Conservation (phyloP, 2,797 vertebrate species). For the Coregonus ussuriensis region DNA sequence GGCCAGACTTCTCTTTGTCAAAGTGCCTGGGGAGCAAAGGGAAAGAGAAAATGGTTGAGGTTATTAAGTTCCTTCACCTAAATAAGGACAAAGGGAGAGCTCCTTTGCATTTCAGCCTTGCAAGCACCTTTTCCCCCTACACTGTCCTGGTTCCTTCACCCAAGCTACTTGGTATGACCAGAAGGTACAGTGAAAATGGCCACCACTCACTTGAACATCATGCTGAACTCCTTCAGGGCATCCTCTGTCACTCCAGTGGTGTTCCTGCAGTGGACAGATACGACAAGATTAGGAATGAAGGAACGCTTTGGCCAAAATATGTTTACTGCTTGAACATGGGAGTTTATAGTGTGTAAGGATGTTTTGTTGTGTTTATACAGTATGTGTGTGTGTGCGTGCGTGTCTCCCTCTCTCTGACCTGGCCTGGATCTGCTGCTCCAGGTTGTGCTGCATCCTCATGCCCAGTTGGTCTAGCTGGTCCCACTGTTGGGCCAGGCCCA, state of each 20-base stretch:
- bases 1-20: constrained; percentile 97
- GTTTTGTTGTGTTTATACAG: background rate
- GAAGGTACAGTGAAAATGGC: too few species aligned
- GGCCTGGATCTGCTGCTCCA: constrained; percentile 98
- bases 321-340: background rate
- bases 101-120: too few species aligned
- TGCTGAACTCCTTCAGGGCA: constrained; percentile 99
- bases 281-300: too few species aligned
- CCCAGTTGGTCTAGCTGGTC: constrained; percentile 98
- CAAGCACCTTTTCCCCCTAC: accelerated
- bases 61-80: constrained; percentile 66
- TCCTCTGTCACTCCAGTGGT: constrained; percentile 98
- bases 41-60: background rate
- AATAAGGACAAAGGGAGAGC: constrained; percentile 67
- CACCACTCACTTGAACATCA: constrained; percentile 85
- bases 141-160: too few species aligned
- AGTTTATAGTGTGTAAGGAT: background rate
- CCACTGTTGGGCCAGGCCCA: constrained; percentile 98
- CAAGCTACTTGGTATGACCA: too few species aligned
- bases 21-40: constrained; percentile 82
- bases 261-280: constrained; percentile 77
- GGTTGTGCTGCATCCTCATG: constrained; percentile 99
- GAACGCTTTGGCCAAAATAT: background rate
- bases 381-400: background rate
- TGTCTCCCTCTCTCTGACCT: constrained; percentile 72